phyloP scores from a whole-genome alignment of 1,140 invertebrate genomes.

The Drosophila orosa region DNA sequence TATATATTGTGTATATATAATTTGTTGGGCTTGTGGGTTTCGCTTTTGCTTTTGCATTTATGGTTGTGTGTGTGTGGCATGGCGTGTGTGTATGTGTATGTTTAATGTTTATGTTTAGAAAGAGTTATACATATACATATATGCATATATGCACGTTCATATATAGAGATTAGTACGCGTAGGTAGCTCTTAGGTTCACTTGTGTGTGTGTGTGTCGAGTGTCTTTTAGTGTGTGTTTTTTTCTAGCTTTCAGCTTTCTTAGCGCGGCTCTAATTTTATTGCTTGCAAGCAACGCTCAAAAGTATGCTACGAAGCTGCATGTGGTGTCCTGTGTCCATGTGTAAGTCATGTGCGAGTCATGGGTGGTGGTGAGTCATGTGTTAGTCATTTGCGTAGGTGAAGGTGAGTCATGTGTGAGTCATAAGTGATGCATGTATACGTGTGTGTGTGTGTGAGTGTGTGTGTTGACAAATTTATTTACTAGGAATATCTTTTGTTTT shows the following conservation, averaged over 20 bases:
- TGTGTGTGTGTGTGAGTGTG: constrained; percentile 38
- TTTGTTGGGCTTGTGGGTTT: constrained; percentile 45
- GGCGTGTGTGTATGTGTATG: constrained; percentile 19
- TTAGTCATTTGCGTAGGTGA: too few relatives aligned
- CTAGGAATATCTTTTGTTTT: constrained; percentile 67
- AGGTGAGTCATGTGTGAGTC: constrained; percentile 35
- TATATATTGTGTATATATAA: constrained; percentile 54
- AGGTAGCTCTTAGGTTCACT: constrained; percentile 79
- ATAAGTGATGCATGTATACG: constrained; percentile 14
- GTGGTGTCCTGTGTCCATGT: constrained; percentile 31
- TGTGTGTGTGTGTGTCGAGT: constrained; percentile 46
- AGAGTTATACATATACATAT: constrained; percentile 37
- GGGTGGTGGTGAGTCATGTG: constrained; percentile 40
- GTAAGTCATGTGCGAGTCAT: constrained; percentile 4
- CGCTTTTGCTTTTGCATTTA: constrained; percentile 40
- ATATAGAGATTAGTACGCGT: constrained; percentile 79
- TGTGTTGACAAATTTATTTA: constrained; percentile 69
- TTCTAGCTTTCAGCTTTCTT: constrained; percentile 15
- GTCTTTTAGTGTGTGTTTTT: constrained; percentile 19
- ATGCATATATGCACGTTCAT: constrained; percentile 53
- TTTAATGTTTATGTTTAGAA: constrained; percentile 38
- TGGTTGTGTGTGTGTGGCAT: constrained; percentile 29
- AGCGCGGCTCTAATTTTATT: constrained; percentile 22
- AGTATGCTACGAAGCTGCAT: constrained; percentile 53
- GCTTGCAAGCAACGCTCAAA: constrained; percentile 47